Percentiles rank a stretch among this genome's conserved stretches.
These are phyloP conservation scores for Nothoprocta perdicaria DNA, from an alignment of 2,113 vertebrate genomes.

Conservation along the genomic window DNA sequence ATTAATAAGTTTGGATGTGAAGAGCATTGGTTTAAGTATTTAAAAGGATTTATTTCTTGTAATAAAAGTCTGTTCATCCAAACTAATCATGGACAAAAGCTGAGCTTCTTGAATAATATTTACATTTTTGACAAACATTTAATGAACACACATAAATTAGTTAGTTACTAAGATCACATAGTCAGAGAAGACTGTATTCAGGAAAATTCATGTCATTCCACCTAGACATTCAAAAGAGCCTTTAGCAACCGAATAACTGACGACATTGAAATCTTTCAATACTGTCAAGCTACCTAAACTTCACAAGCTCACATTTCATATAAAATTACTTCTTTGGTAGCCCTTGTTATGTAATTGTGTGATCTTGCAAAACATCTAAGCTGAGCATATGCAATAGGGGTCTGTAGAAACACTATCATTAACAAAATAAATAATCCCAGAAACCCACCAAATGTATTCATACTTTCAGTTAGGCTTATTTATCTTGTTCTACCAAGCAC, in stretches of 20 bases:
- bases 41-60: constrained; percentile 56
- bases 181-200: neutral
- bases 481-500: neutral
- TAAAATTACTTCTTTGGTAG: neutral
- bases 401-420: neutral
- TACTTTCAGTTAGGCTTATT: neutral
- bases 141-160: constrained; percentile 22
- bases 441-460: neutral
- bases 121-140: constrained; percentile 34
- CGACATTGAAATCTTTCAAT: neutral
- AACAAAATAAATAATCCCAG: neutral
- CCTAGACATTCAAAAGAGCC: neutral
- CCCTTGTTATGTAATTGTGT: neutral
- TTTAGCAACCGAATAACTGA: neutral
- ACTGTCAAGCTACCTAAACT: neutral
- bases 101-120: constrained; percentile 42
- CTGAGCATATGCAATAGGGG: neutral
- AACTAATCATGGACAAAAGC: constrained; percentile 9
- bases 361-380: neutral
- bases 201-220: neutral
- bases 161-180: neutral
- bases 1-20: constrained; percentile 48
- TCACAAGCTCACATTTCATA: neutral
- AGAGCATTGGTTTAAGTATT: constrained; percentile 46
- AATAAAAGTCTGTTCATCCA: constrained; percentile 24